Evolutionary conservation across 2,113 vertebrate species (phyloP).

Genomic region (Garra rufa): DNA sequence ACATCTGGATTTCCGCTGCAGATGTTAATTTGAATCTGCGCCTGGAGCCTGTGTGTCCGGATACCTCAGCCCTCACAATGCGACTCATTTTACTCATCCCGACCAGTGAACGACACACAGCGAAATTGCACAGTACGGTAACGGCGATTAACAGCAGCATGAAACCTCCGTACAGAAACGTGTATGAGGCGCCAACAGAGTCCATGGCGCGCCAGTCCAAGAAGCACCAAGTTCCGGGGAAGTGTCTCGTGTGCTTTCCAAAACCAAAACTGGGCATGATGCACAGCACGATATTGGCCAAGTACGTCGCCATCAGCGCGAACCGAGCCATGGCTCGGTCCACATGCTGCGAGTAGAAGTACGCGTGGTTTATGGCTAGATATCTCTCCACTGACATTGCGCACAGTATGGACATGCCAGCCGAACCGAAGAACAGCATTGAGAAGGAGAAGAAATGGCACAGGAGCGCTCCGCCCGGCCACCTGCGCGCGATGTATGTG

Average conservation of each 20-base stretch:
- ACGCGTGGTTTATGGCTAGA: constrained; percentile 81
- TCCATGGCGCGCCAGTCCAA: constrained; percentile 78
- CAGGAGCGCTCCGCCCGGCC: constrained; percentile 77
- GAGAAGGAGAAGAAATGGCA: constrained; percentile 84
- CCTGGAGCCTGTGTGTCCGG: constrained; percentile 65
- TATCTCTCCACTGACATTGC: constrained; percentile 83
- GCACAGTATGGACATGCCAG: constrained; percentile 81
- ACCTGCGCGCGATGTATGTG: constrained; percentile 74
- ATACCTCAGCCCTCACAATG: constrained; percentile 68
- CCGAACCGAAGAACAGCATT: constrained; percentile 83
- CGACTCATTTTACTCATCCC: constrained; percentile 77
- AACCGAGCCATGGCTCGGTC: constrained; percentile 75
- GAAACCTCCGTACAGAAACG: constrained; percentile 78
- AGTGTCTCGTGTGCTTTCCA: constrained; percentile 74
- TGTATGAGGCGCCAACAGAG: constrained; percentile 72
- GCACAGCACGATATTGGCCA: constrained; percentile 74
- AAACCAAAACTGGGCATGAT: constrained; percentile 80
- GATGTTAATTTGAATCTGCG: constrained; percentile 75
- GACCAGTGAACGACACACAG: constrained; percentile 78
- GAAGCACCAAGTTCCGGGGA: constrained; percentile 81
- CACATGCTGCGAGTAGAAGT: constrained; percentile 79
- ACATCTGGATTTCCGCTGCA: constrained; percentile 81
- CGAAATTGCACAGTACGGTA: constrained; percentile 76
- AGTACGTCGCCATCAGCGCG: constrained; percentile 71
- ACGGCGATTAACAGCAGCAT: constrained; percentile 76